Percentiles rank a stretch among this genome's conserved stretches.
Evolutionary conservation across 1,140 invertebrate species (phyloP).

Genomic region (Heliothis virescens): DNA sequence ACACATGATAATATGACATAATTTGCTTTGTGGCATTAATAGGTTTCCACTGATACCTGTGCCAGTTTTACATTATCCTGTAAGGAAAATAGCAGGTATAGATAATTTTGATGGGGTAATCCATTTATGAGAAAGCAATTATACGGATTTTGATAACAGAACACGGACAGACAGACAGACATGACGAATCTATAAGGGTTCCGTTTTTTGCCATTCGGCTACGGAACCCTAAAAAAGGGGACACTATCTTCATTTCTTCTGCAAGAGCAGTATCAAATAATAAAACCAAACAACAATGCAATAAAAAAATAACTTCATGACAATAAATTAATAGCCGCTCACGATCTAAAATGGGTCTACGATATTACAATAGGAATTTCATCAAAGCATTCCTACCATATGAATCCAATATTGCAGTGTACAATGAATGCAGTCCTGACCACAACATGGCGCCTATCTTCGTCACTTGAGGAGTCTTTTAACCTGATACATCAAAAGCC

Average conservation of each 20-base stretch:
- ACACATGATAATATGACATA: background rate
- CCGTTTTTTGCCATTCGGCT: no score
- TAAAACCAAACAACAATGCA: background rate
- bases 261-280: background rate
- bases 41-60: background rate
- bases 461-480: background rate
- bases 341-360: background rate
- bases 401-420: background rate
- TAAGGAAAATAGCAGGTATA: no score
- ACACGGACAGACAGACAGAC: no score
- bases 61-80: no score
- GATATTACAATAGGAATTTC: slow-evolving; percentile 7
- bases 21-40: background rate
- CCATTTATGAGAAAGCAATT: no score
- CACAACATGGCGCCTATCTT: background rate
- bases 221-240: no score
- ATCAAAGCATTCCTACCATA: background rate
- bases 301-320: background rate
- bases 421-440: background rate
- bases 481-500: background rate
- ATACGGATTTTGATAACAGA: no score
- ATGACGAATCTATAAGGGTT: no score
- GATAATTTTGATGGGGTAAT: no score
- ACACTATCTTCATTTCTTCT: no score
- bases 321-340: background rate